phyloP scores from a whole-genome alignment of 2,797 vertebrate genomes.

The Threskiornis aethiopicus region DNA sequence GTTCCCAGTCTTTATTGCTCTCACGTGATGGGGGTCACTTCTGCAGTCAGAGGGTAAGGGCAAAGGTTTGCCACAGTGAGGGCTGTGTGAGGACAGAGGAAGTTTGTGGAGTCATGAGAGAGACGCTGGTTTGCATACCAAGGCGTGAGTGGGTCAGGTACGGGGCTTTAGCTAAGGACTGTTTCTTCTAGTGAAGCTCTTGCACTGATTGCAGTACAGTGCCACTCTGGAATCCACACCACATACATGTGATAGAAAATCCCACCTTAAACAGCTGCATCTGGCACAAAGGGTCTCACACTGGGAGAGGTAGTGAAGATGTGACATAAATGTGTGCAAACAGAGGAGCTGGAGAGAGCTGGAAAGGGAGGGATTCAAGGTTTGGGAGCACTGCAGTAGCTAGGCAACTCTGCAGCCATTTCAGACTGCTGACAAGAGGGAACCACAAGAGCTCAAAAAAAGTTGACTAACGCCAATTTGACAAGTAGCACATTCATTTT shows the following conservation, averaged over 20 bases:
- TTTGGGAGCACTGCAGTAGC: neutral
- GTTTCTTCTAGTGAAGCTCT: neutral
- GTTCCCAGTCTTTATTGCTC: neutral
- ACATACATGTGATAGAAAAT: accelerated
- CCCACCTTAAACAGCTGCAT: neutral
- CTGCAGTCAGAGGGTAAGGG: neutral
- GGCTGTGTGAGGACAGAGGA: neutral
- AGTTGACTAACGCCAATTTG: neutral
- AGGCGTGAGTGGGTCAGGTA: accelerated
- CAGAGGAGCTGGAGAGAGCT: neutral
- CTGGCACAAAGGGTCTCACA: neutral
- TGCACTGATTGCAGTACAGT: neutral
- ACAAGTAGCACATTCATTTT: neutral
- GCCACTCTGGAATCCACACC: accelerated
- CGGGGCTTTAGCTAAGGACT: accelerated
- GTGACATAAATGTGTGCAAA: neutral
- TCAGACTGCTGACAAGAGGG: neutral
- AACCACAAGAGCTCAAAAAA: neutral
- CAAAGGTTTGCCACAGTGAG: neutral
- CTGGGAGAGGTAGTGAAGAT: accelerated
- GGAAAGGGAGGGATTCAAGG: neutral
- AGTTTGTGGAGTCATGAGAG: neutral
- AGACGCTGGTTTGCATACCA: neutral
- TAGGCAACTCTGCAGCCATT: neutral
- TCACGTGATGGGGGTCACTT: neutral